These are phyloP conservation scores for Xylocampa areola DNA, from an alignment of 2,888 invertebrate genomes.

Conservation along the genomic window DNA sequence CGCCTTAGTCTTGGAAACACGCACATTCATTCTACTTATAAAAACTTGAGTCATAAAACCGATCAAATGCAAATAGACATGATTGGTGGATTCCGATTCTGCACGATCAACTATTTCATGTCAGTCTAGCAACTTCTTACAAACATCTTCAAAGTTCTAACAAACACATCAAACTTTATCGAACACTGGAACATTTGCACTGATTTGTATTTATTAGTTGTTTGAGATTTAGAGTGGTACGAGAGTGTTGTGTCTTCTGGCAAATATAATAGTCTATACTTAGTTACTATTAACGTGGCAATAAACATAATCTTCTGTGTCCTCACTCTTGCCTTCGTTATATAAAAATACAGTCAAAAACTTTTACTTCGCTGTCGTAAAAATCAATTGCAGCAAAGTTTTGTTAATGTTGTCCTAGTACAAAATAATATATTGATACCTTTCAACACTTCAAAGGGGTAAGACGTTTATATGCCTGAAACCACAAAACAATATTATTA, in stretches of 20 bases:
- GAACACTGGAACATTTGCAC: not conserved
- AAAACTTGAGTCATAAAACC: slow-evolving; percentile 5
- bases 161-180: slow-evolving; percentile 24
- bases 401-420: not conserved
- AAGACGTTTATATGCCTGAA: no score
- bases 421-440: not conserved
- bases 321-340: no score
- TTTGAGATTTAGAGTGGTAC: not conserved
- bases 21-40: slow-evolving; percentile 5
- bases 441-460: no score
- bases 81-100: slow-evolving; percentile 4
- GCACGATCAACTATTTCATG: slow-evolving; percentile 4
- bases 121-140: slow-evolving; percentile 7
- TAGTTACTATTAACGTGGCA: not conserved
- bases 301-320: no score
- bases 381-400: not conserved
- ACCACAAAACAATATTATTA: no score
- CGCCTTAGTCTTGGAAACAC: slow-evolving; percentile 5
- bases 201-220: slow-evolving; percentile 13
- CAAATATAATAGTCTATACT: not conserved
- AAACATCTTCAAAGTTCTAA: slow-evolving; percentile 14
- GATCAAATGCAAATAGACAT: slow-evolving; percentile 8
- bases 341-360: not conserved
- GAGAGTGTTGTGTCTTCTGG: not conserved
- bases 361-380: not conserved